Base-by-base conservation (phyloP, 2,888 invertebrate species). In the Pilophorus perplexus region DNA sequence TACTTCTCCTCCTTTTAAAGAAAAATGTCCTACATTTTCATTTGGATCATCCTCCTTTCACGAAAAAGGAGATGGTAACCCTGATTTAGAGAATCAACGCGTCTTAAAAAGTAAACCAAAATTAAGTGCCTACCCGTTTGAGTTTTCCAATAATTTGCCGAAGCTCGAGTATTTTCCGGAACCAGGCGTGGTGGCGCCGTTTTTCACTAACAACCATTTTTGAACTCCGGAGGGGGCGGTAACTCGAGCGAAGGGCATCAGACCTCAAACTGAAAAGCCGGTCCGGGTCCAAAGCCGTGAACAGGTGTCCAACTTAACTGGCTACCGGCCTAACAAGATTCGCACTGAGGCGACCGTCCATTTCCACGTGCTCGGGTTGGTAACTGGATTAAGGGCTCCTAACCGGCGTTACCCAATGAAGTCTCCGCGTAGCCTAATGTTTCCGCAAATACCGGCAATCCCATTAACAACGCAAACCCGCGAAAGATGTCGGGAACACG, bases 101-200 rank as follows among this genome's bases (percentile, higher is more conserved):
- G n/a, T n/a, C n/a, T n/a, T n/a, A n/a, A n/a, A n/a, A n/a, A n/a
- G n/a, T n/a, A n/a, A n/a, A n/a, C n/a, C n/a, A n/a, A n/a, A n/a
- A n/a, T n/a, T n/a, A n/a, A n/a, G n/a, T n/a, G n/a, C 46, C n/a
- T 22, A 62, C 62, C 62, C 62, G 28, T 20, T 46, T 62, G 14
- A 46, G 48, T 62, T 46, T 62, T 33, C 62, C 62, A 46, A 62
- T 44, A 20, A 62, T 33, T 14, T 38, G 48, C 10, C 27, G n/a
- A 12, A 62, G 22, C 12, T 62, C 62, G 33, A 38, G 46, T 8
- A 62, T 27, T 37, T 40, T 44, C 20, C 48, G 27, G 23, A 62
- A 33, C 18, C 14, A 62, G n/a, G 23, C 37, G 14, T 25, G 14
- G 28, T 62, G 62, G 33, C 46, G 62, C 5, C 62, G 28, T 23